Percentiles rank a stretch among this genome's conserved stretches.
These are phyloP conservation scores for Delphinus delphis DNA, from an alignment of 2,113 vertebrate genomes.

Conservation along the genomic window DNA sequence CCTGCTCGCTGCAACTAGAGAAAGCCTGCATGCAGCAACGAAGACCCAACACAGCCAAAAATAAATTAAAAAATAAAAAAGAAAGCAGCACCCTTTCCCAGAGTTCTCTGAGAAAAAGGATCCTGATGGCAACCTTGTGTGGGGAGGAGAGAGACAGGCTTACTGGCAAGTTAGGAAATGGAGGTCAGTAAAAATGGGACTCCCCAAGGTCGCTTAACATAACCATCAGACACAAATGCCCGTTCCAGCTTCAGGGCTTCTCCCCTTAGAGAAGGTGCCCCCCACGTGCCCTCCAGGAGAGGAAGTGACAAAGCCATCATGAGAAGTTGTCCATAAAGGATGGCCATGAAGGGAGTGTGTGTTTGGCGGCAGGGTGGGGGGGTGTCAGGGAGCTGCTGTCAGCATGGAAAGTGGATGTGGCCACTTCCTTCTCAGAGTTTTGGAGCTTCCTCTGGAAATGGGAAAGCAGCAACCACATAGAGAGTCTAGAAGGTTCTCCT, in stretches of 20 bases:
- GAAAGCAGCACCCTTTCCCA: background rate
- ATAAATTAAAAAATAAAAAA: too few species aligned
- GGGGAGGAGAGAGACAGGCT: too few species aligned
- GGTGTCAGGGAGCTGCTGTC: too few species aligned
- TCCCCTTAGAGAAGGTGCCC: fast-evolving
- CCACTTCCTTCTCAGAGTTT: background rate
- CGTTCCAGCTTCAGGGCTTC: background rate
- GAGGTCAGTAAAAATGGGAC: background rate
- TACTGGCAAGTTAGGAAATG: background rate
- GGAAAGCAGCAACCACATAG: background rate
- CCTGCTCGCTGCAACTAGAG: too few species aligned
- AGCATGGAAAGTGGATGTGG: background rate
- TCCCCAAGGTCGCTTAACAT: background rate
- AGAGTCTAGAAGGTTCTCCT: background rate
- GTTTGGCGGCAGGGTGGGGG: fast-evolving
- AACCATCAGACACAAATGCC: background rate
- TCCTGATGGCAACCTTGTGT: background rate
- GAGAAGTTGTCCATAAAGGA: background rate
- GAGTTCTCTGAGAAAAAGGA: background rate
- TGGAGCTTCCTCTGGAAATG: background rate
- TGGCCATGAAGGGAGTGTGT: background rate
- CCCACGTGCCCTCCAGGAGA: fast-evolving
- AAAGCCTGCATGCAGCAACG: too few species aligned
- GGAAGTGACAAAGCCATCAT: background rate
- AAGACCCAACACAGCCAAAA: too few species aligned